Percentiles rank a stretch among this genome's conserved stretches.
Evolutionary conservation across 2,888 invertebrate species (phyloP).

Genomic region (Protodeltote pygarga): DNA sequence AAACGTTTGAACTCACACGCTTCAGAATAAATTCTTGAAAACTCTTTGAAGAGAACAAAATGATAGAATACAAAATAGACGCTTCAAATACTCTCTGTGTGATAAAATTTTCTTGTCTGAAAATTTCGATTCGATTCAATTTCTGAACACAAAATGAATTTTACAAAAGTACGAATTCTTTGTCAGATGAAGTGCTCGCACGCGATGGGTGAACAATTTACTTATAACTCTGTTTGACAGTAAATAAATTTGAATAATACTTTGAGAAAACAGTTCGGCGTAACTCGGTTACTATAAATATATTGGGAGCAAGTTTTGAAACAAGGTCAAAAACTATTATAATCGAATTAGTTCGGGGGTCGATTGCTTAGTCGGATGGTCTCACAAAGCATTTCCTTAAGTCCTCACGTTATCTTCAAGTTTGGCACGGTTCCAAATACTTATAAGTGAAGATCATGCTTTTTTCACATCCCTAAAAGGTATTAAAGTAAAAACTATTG

Average conservation of each 20-base stretch:
- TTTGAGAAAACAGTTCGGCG: slow-evolving; percentile 29
- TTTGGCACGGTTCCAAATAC: slow-evolving; percentile 28
- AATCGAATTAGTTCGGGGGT: slow-evolving; percentile 32
- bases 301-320: slow-evolving; percentile 28
- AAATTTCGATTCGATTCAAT: slow-evolving; percentile 38
- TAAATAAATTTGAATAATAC: slow-evolving; percentile 41
- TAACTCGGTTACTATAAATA: slow-evolving; percentile 36
- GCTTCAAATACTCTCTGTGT: slow-evolving; percentile 26
- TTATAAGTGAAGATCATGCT: slow-evolving; percentile 12
- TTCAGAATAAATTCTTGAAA: slow-evolving; percentile 22
- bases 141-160: slow-evolving; percentile 36
- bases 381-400: slow-evolving; percentile 24
- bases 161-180: slow-evolving; percentile 24
- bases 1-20: slow-evolving; percentile 17
- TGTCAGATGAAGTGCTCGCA: slow-evolving; percentile 27
- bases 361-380: slow-evolving; percentile 10
- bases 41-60: slow-evolving; percentile 38
- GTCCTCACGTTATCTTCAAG: slow-evolving; percentile 13
- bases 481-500: slow-evolving; percentile 39
- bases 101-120: slow-evolving; percentile 32
- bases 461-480: slow-evolving; percentile 25
- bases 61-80: slow-evolving; percentile 36
- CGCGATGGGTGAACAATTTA: slow-evolving; percentile 18
- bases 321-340: slow-evolving; percentile 41
- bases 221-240: slow-evolving; percentile 32